Evolutionary conservation across 1,140 invertebrate species (phyloP).

Genomic region (Thalassaphorura encarpata): DNA sequence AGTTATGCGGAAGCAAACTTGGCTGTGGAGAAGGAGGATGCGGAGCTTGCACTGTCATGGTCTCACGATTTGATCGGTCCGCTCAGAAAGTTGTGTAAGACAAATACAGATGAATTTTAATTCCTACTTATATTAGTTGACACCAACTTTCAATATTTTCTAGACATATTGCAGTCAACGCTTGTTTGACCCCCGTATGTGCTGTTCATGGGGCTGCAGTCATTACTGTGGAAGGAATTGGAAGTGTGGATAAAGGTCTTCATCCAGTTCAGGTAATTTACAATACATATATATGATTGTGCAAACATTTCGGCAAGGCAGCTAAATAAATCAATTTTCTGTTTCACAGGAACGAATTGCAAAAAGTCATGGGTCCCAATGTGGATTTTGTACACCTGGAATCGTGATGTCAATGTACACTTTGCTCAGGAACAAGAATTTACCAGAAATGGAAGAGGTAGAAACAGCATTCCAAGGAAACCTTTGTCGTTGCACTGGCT

Average conservation of each 20-base stretch:
- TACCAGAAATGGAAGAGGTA: conserved; percentile 54
- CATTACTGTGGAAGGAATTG: conserved; percentile 72
- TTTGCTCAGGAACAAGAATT: conserved; percentile 54
- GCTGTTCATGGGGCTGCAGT: conserved; percentile 72
- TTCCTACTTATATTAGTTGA: no score
- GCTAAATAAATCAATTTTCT: background rate
- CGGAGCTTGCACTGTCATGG: conserved; percentile 88
- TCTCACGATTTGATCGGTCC: conserved; percentile 44
- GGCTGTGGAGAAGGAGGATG: conserved; percentile 87
- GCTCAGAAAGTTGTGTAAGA: conserved; percentile 11
- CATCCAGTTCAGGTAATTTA: conserved; percentile 37
- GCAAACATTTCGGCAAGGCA: no score
- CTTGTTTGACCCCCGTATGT: conserved; percentile 74
- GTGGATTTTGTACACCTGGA: conserved; percentile 40
- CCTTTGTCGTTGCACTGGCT: conserved; percentile 81
- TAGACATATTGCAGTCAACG: conserved; percentile 1
- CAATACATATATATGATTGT: background rate
- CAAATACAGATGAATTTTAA: no score
- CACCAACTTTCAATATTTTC: background rate
- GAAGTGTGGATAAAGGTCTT: conserved; percentile 34
- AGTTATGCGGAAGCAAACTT: conserved; percentile 77
- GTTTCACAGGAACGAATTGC: conserved; percentile 32
- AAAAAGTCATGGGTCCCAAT: conserved; percentile 39
- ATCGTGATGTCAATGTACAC: conserved; percentile 73
- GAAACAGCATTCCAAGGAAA: conserved; percentile 80